Evolutionary conservation across 1,140 invertebrate genomes (phyloP).

Genomic region (Diorhabda elongata): DNA sequence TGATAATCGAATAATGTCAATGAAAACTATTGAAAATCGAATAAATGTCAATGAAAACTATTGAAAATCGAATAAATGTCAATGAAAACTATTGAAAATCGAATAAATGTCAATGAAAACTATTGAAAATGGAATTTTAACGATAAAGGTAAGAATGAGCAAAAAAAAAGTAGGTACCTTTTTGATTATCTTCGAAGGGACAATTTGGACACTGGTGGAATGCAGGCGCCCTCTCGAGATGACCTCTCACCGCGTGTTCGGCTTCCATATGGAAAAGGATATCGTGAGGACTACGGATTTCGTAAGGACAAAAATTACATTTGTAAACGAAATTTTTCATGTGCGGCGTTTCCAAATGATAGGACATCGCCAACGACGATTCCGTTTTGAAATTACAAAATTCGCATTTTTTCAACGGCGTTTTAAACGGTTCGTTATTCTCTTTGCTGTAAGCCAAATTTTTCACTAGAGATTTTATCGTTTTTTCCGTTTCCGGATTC

Average conservation of each 20-base stretch:
- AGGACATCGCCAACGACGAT: slow-evolving; percentile 77
- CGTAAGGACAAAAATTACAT: slow-evolving; percentile 83
- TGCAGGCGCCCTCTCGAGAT: slow-evolving; percentile 77
- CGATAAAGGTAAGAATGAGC: no score
- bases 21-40: no score
- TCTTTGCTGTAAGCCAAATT: slow-evolving; percentile 84
- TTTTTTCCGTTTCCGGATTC: slow-evolving; percentile 67
- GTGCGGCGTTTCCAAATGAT: slow-evolving; percentile 89
- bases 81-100: no score
- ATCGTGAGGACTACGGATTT: slow-evolving; percentile 78
- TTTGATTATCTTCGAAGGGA: slow-evolving; percentile 91
- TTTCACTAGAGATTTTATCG: slow-evolving; percentile 73
- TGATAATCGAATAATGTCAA: no score
- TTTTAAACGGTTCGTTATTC: slow-evolving; percentile 79
- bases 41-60: no score
- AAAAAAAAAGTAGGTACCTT: slow-evolving; percentile 42
- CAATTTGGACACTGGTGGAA: slow-evolving; percentile 92
- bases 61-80: no score
- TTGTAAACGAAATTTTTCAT: slow-evolving; percentile 81
- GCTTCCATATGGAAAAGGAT: slow-evolving; percentile 90
- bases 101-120: no score
- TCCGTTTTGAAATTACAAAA: slow-evolving; percentile 92
- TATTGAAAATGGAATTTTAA: no score
- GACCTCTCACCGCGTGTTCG: slow-evolving; percentile 74
- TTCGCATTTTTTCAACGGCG: slow-evolving; percentile 75